Percentiles rank a stretch among this genome's conserved stretches.
phyloP scores from a whole-genome alignment of 2,888 invertebrate genomes.

The Lasiommata megera region DNA sequence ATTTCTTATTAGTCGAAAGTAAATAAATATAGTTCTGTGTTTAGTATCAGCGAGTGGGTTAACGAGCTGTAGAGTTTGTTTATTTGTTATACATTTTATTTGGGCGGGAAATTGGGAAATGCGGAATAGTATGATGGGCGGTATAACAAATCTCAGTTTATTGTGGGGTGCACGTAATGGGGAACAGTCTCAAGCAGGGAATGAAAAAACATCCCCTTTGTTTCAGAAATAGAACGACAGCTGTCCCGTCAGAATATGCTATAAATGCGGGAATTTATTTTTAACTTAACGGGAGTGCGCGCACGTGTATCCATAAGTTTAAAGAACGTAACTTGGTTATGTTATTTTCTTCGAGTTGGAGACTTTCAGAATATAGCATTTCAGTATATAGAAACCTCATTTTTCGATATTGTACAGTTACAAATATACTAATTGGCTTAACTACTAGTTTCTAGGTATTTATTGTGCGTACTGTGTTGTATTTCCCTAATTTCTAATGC shows the following conservation, averaged over 20 bases:
- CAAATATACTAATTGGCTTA: too few relatives aligned
- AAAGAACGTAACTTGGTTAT: neutral
- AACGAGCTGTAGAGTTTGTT: conserved; percentile 7
- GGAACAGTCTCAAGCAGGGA: conserved; percentile 40
- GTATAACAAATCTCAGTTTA: conserved; percentile 26
- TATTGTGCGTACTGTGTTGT: neutral
- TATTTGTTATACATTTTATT: conserved; percentile 1
- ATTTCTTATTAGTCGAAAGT: neutral
- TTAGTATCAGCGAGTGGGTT: conserved; percentile 7
- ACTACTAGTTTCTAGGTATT: too few relatives aligned
- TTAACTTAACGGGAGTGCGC: conserved; percentile 43
- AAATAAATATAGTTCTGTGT: neutral
- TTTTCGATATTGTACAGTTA: too few relatives aligned
- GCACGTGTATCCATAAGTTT: conserved; percentile 42
- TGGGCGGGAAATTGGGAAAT: conserved; percentile 7
- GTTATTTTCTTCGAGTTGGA: neutral
- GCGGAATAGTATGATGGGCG: conserved; percentile 5
- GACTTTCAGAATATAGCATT: neutral
- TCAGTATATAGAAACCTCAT: too few relatives aligned
- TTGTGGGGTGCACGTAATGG: conserved; percentile 35
- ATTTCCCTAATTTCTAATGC: neutral
- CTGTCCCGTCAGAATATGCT: conserved; percentile 61
- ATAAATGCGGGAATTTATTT: conserved; percentile 57
- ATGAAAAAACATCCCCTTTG: conserved; percentile 53
- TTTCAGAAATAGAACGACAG: conserved; percentile 73